Percentiles rank a stretch among this genome's conserved stretches.
phyloP scores from a whole-genome alignment of 2,113 vertebrate species.

The Leiothrix lutea region DNA sequence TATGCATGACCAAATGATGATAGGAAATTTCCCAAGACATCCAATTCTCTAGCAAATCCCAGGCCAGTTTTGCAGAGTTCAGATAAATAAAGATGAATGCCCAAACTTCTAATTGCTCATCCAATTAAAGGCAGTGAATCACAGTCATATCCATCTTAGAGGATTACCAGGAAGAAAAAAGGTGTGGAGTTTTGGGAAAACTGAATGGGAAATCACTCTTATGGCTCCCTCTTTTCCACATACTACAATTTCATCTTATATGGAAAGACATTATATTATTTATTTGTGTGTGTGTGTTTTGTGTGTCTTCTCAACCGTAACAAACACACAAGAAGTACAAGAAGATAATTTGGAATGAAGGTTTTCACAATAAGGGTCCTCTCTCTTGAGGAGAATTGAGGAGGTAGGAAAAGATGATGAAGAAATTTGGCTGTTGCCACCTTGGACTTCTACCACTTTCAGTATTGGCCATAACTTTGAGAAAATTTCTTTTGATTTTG shows the following conservation, averaged over 20 bases:
- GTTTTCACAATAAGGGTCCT: not conserved
- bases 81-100: constrained; percentile 5
- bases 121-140: not conserved
- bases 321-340: not conserved
- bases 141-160: not conserved
- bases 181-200: not conserved
- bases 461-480: not conserved
- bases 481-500: not conserved
- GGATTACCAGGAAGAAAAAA: not conserved
- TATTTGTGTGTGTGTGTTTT: not conserved
- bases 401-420: not conserved
- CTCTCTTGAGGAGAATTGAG: not conserved
- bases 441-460: not conserved
- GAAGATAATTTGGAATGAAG: not conserved
- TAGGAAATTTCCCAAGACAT: not conserved
- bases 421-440: not conserved
- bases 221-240: not conserved
- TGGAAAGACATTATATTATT: not conserved
- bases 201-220: not conserved
- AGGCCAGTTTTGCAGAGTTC: not conserved
- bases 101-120: not conserved
- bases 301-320: not conserved
- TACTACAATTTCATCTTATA: not conserved
- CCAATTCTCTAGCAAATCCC: not conserved
- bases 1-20: not conserved